Evolutionary conservation across 35 echinoderm and acorn worm species (phyloP).

Genomic region (Acanthaster planci): DNA sequence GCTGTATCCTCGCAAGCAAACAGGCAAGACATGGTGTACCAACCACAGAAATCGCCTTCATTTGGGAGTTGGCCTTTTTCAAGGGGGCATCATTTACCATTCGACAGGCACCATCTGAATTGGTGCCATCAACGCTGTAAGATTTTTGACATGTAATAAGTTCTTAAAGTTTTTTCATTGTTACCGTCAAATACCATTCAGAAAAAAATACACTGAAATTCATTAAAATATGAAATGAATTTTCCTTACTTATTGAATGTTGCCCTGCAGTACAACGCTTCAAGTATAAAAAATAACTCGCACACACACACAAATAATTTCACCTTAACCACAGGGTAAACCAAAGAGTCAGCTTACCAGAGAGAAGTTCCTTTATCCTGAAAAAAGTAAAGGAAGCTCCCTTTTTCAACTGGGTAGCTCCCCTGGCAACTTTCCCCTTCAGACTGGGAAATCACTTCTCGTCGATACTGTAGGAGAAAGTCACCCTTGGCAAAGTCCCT

Average conservation of each 20-base stretch:
- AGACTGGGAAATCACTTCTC: neutral
- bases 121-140: slow-evolving; percentile 39
- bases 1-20: neutral
- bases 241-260: neutral
- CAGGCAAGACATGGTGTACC: slow-evolving; percentile 6
- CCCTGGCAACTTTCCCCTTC: neutral
- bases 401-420: slow-evolving; percentile 1
- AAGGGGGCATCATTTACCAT: slow-evolving; percentile 41
- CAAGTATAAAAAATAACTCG: neutral
- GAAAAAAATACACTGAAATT: neutral
- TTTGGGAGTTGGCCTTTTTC: neutral
- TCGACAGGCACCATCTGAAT: slow-evolving; percentile 27
- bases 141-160: neutral
- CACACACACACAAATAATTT: neutral
- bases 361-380: neutral
- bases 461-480: slow-evolving; percentile 13
- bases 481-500: neutral
- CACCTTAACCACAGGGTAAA: neutral
- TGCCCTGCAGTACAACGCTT: neutral
- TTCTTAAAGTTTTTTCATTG: neutral
- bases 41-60: slow-evolving; percentile 10
- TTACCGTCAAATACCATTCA: neutral
- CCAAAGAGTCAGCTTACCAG: neutral
- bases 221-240: neutral
- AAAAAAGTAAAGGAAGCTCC: slow-evolving; percentile 25